These are phyloP conservation scores for Phaenicophaeus curvirostris DNA, from an alignment of 2,797 vertebrate genomes.

Conservation along the genomic window DNA sequence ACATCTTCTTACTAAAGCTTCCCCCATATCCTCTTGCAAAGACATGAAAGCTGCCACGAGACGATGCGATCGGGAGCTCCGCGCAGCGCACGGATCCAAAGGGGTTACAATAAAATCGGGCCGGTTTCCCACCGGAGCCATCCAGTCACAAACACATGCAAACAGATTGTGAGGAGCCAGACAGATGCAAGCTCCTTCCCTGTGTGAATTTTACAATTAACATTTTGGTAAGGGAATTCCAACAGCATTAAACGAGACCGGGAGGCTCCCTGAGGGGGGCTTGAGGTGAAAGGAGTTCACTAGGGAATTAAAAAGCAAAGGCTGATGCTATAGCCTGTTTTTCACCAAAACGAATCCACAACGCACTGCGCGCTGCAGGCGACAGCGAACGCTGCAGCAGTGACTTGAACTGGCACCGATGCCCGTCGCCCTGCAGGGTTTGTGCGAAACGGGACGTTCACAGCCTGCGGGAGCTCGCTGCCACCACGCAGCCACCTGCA, in stretches of 20 bases:
- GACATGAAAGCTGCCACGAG: constrained; percentile 67
- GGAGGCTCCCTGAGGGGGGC: neutral
- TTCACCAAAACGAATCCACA: neutral
- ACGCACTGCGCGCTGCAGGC: neutral
- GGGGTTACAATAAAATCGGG: constrained; percentile 62
- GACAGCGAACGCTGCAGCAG: neutral
- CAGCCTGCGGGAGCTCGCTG: neutral
- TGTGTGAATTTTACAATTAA: constrained; percentile 35
- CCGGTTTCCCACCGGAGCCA: constrained; percentile 62
- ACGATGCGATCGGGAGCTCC: constrained; percentile 12
- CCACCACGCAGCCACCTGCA: neutral
- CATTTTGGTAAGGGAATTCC: constrained; percentile 54
- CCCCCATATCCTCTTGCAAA: constrained; percentile 69
- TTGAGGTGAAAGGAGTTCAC: neutral
- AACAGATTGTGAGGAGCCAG: constrained; percentile 45
- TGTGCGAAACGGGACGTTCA: neutral
- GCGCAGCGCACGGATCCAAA: constrained; percentile 41
- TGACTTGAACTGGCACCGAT: neutral
- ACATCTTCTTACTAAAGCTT: constrained; percentile 69
- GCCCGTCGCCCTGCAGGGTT: neutral
- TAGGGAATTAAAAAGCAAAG: constrained; percentile 4
- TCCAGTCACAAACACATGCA: constrained; percentile 49
- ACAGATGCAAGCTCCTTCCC: constrained; percentile 37
- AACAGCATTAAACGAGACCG: neutral
- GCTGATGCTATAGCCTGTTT: neutral